A percentile compares a stretch with the other conserved stretches of the same genome.
phyloP scores from a whole-genome alignment of 2,113 vertebrate genomes.

The Solea solea region DNA sequence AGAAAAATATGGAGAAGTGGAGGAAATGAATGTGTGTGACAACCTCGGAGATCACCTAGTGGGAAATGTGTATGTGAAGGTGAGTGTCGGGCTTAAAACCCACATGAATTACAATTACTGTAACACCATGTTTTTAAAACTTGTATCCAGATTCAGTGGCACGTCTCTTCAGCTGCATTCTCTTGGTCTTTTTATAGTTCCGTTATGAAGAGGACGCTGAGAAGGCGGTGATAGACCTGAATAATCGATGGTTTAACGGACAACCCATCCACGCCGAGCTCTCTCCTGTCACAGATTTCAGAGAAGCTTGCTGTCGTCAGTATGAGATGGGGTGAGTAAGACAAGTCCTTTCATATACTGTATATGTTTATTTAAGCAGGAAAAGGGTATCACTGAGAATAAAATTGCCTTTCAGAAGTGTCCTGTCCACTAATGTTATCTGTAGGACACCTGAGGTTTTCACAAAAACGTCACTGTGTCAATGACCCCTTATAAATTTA shows the following conservation, averaged over 20 bases:
- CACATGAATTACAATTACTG: neutral
- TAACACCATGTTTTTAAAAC: neutral
- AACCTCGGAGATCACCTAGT: conserved; percentile 98
- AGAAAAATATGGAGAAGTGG: conserved; percentile 97
- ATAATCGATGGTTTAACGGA: conserved; percentile 98
- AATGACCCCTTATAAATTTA: no score
- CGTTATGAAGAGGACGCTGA: conserved; percentile 96
- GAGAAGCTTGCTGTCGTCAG: conserved; percentile 98
- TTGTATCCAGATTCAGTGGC: neutral
- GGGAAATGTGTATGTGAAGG: conserved; percentile 98
- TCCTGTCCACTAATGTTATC: no score
- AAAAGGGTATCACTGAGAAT: neutral
- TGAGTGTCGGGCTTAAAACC: conserved; percentile 53
- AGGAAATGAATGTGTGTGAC: conserved; percentile 99
- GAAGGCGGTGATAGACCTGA: conserved; percentile 97
- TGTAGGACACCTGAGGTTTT: no score
- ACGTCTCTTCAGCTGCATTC: neutral
- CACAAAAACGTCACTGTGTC: no score
- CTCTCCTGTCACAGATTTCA: conserved; percentile 98
- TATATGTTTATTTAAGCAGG: neutral
- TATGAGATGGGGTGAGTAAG: conserved; percentile 96
- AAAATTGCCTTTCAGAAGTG: no score
- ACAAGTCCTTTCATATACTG: no score
- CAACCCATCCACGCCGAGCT: conserved; percentile 98
- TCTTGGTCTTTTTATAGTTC: conserved; percentile 80